These are phyloP conservation scores for Phalacrocorax pelagicus DNA, from an alignment of 2,113 vertebrate species.

Conservation along the genomic window DNA sequence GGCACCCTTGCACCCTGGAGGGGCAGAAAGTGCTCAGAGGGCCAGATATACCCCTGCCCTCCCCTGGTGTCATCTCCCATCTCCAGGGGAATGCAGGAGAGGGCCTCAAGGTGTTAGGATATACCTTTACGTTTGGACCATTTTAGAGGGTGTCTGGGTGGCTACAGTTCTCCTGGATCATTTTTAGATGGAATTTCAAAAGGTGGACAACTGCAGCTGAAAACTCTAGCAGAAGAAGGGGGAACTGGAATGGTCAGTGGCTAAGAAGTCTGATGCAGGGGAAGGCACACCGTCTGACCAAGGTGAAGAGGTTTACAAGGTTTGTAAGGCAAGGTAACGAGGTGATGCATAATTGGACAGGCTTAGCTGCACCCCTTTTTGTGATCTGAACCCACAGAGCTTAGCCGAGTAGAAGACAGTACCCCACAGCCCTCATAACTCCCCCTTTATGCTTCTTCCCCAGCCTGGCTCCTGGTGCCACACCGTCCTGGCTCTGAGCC, in stretches of 20 bases:
- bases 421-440: not conserved
- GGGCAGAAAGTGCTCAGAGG: not conserved
- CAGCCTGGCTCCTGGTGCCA: not conserved
- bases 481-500: not conserved
- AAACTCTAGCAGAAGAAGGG: not conserved
- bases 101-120: not conserved
- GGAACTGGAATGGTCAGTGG: fast-evolving
- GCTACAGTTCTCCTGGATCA: not conserved
- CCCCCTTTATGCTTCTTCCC: not conserved
- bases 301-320: not conserved
- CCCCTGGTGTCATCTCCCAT: not conserved
- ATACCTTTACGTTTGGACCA: not conserved
- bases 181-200: not conserved
- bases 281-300: too few species aligned
- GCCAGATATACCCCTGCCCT: not conserved
- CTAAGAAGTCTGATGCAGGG: not conserved
- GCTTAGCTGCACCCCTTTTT: not conserved
- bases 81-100: not conserved
- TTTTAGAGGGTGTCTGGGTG: not conserved
- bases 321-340: not conserved
- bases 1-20: not conserved
- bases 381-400: not conserved
- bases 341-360: not conserved
- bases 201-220: not conserved
- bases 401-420: not conserved